Evolutionary conservation across 2,888 invertebrate genomes (phyloP).

Genomic region (Cryptus armator): DNA sequence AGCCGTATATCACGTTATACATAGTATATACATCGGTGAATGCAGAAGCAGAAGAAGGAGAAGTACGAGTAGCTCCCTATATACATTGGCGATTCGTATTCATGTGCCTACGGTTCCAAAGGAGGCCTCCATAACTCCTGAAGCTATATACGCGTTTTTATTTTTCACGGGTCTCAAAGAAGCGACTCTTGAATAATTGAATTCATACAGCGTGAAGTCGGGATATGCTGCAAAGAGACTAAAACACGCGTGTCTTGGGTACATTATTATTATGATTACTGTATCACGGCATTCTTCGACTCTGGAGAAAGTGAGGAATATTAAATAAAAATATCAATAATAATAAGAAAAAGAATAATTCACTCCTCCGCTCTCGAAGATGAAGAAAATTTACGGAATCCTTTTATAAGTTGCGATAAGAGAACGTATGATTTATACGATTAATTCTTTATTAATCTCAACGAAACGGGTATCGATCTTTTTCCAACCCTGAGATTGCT

Average conservation of each 20-base stretch:
- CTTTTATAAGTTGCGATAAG: slow-evolving; percentile 40
- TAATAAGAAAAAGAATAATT: slow-evolving; percentile 29
- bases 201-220: slow-evolving; percentile 42
- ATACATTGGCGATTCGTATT: slow-evolving; percentile 62
- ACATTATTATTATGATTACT: slow-evolving; percentile 40
- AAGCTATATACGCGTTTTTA: slow-evolving; percentile 29
- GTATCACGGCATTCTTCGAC: slow-evolving; percentile 21
- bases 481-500: neutral
- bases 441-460: slow-evolving; percentile 60
- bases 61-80: slow-evolving; percentile 60
- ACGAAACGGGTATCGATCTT: slow-evolving; percentile 18
- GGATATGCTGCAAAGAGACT: slow-evolving; percentile 4
- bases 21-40: slow-evolving; percentile 33
- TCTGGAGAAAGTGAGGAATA: neutral
- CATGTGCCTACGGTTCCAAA: slow-evolving; percentile 48
- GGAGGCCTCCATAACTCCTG: slow-evolving; percentile 48
- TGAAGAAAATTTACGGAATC: slow-evolving; percentile 34
- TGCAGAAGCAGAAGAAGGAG: slow-evolving; percentile 25
- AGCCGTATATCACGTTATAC: slow-evolving; percentile 27
- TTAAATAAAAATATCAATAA: slow-evolving; percentile 13
- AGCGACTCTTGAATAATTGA: slow-evolving; percentile 55
- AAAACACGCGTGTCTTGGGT: slow-evolving; percentile 2
- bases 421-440: slow-evolving; percentile 39
- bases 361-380: neutral
- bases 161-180: slow-evolving; percentile 48